Conservation (phyloP, 2,797 vertebrate species). For the Hypotaenidia okinawae region DNA sequence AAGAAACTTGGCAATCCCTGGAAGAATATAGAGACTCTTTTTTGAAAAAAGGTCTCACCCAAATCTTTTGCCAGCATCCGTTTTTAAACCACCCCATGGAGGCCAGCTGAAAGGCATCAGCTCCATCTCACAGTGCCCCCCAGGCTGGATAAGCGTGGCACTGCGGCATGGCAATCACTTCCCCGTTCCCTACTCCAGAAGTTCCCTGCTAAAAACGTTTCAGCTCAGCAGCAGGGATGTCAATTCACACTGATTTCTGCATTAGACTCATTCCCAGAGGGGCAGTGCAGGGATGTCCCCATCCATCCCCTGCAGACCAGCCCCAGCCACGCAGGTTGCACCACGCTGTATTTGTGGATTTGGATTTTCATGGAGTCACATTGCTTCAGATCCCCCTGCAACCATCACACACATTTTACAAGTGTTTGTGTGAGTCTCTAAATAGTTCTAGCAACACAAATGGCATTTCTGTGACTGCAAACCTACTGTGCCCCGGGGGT, state of each 20-base stretch:
- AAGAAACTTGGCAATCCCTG: neutral
- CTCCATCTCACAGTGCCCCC: neutral
- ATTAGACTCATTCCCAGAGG: neutral
- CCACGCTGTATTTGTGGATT: neutral
- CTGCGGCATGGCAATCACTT: neutral
- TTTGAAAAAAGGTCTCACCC: neutral
- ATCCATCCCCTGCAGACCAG: neutral
- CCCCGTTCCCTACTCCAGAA: neutral
- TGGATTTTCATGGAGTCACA: neutral
- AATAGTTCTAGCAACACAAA: neutral
- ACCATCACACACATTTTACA: neutral
- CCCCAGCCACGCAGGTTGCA: neutral
- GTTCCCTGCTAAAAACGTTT: neutral
- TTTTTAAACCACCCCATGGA: neutral
- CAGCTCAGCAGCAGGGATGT: neutral
- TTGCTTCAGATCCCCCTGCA: fast-evolving
- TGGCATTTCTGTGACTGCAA: neutral
- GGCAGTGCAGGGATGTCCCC: neutral
- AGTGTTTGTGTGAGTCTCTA: neutral
- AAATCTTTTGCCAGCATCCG: neutral
- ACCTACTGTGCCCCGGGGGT: neutral
- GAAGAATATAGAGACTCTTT: neutral
- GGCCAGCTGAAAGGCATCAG: neutral
- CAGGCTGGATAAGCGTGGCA: neutral
- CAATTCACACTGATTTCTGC: neutral